These are phyloP conservation scores for Chrysodeixis includens DNA, from an alignment of 2,888 invertebrate species.

Conservation along the genomic window DNA sequence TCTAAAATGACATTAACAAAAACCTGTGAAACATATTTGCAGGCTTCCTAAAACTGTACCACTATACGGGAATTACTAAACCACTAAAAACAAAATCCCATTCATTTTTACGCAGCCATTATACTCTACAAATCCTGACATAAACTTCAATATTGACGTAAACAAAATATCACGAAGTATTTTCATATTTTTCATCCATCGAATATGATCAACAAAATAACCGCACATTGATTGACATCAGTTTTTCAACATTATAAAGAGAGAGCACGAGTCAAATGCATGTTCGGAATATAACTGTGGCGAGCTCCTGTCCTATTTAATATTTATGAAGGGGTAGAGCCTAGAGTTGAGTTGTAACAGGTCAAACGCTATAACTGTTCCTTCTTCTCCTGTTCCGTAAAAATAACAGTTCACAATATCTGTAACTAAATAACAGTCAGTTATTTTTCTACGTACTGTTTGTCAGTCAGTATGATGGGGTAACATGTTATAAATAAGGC, in stretches of 20 bases:
- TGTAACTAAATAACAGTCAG: no score
- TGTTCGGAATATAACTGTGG: constrained; percentile 69
- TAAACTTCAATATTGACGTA: constrained; percentile 15
- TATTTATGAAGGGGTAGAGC: constrained; percentile 71
- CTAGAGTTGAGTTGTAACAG: no score
- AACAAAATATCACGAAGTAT: constrained; percentile 1
- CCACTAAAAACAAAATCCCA: not conserved
- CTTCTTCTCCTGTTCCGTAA: no score
- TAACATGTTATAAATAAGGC: no score
- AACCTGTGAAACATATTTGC: not conserved
- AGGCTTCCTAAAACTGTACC: not conserved
- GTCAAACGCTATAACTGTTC: no score
- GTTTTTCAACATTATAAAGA: constrained; percentile 54
- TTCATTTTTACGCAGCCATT: not conserved
- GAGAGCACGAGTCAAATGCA: constrained; percentile 55
- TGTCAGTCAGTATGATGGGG: no score
- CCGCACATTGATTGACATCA: constrained; percentile 48
- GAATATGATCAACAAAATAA: constrained; percentile 39
- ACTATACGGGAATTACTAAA: not conserved
- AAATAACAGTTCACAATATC: no score
- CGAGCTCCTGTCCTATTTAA: constrained; percentile 71
- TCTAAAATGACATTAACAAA: not conserved
- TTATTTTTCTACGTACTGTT: no score
- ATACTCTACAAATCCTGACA: constrained; percentile 2
- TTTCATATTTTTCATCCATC: constrained; percentile 24